Percentiles rank a stretch among this genome's conserved stretches.
Evolutionary conservation across 2,888 invertebrate species (phyloP).

Genomic region (Lasius platythorax): DNA sequence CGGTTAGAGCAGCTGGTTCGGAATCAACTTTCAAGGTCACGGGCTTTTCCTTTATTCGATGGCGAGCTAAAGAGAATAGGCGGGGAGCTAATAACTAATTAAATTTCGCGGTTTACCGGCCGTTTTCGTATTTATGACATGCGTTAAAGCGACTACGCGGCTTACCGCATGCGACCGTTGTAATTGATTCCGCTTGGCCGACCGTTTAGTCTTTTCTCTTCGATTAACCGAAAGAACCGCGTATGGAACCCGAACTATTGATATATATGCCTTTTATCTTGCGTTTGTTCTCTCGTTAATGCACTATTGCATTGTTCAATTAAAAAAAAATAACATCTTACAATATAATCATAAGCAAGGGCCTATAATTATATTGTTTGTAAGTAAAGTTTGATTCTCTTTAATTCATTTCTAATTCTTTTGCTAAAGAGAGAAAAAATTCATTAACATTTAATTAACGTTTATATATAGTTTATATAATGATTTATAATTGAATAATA

Average conservation of each 20-base stretch:
- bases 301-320: background rate
- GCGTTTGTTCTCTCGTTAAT: background rate
- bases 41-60: conserved; percentile 53
- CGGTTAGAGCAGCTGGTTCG: conserved; percentile 26
- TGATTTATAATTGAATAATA: no score
- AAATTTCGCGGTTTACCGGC: conserved; percentile 70
- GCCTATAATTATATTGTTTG: background rate
- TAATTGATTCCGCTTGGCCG: conserved; percentile 65
- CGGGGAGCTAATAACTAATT: conserved; percentile 65
- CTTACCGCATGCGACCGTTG: conserved; percentile 67
- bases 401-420: background rate
- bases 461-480: no score
- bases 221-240: conserved; percentile 27
- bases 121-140: conserved; percentile 49
- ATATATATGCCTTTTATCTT: background rate
- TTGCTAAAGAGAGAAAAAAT: background rate
- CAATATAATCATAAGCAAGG: background rate
- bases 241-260: background rate
- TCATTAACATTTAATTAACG: background rate
- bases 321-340: background rate
- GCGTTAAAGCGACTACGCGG: conserved; percentile 58
- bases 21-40: conserved; percentile 70
- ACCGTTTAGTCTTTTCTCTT: conserved; percentile 10
- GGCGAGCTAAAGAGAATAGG: conserved; percentile 25
- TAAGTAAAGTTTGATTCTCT: background rate